These are phyloP conservation scores for Xenentodon cancila DNA, from an alignment of 2,797 vertebrate species.

Conservation along the genomic window DNA sequence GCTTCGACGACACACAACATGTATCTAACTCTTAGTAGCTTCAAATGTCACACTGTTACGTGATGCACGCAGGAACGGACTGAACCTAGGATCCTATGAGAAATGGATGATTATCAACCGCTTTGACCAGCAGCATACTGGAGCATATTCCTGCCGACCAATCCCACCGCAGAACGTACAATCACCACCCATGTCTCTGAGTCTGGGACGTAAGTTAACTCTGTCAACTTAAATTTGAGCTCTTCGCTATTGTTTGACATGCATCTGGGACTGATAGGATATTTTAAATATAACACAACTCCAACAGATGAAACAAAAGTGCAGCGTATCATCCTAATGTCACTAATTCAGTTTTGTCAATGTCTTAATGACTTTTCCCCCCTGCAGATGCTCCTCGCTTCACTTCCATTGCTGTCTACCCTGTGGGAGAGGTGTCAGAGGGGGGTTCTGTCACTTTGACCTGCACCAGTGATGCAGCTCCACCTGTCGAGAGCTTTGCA, in stretches of 20 bases:
- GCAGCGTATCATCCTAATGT: no score
- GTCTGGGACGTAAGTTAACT: conserved; percentile 77
- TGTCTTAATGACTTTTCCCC: neutral
- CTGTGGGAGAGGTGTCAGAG: conserved; percentile 66
- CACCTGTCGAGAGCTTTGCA: conserved; percentile 81
- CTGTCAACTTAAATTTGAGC: neutral
- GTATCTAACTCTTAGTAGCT: neutral
- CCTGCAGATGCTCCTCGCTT: conserved; percentile 74
- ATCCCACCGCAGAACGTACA: conserved; percentile 82
- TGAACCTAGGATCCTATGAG: conserved; percentile 78
- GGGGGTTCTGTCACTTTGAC: conserved; percentile 75
- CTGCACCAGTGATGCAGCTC: conserved; percentile 81
- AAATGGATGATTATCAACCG: conserved; percentile 78
- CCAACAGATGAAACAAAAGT: no score
- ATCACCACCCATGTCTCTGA: conserved; percentile 70
- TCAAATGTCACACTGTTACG: neutral
- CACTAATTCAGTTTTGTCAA: no score
- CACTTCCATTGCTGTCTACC: conserved; percentile 68
- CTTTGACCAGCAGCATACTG: conserved; percentile 76
- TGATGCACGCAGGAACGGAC: conserved; percentile 64
- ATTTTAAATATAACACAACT: no score
- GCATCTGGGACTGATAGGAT: neutral
- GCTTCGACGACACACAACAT: neutral
- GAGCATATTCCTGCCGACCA: conserved; percentile 80
- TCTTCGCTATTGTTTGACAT: neutral